A percentile compares a stretch with the other conserved stretches of the same genome.
Evolutionary conservation across 2,888 invertebrate genomes (phyloP).

Genomic region (Apamea sordens): DNA sequence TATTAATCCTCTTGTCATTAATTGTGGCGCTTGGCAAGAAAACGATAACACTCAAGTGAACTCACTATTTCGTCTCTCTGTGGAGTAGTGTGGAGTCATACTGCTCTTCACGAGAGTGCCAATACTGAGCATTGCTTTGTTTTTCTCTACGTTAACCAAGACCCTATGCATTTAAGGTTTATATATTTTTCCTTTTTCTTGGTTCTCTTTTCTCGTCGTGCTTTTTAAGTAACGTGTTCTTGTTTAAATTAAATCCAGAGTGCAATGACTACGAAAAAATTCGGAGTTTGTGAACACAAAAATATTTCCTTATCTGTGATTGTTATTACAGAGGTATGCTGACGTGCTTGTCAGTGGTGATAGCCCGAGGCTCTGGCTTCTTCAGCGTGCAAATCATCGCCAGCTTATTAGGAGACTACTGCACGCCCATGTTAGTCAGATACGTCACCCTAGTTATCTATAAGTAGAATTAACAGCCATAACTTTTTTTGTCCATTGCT

Average conservation of each 20-base stretch:
- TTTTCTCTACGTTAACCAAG: conserved; percentile 74
- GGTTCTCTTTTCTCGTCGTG: not conserved
- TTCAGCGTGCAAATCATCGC: conserved; percentile 84
- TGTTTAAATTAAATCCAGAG: not conserved
- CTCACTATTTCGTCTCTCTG: conserved; percentile 66
- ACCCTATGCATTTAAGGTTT: conserved; percentile 84
- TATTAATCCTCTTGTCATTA: conserved; percentile 78
- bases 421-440: conserved; percentile 78
- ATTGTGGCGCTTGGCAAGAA: conserved; percentile 81
- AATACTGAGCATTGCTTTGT: conserved; percentile 78
- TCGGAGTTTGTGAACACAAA: not conserved
- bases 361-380: conserved; percentile 84
- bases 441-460: conserved; percentile 78
- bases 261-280: not conserved
- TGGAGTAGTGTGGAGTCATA: conserved; percentile 66
- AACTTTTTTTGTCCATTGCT: not conserved
- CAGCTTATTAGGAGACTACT: conserved; percentile 75
- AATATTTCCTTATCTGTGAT: not conserved
- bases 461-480: conserved; percentile 67
- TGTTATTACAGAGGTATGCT: conserved; percentile 81
- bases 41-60: conserved; percentile 70
- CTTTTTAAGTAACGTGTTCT: not conserved
- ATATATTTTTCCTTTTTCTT: not conserved
- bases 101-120: conserved; percentile 79
- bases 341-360: conserved; percentile 84